These are phyloP conservation scores for Molorchus minor DNA, from an alignment of 2,888 invertebrate species.

Conservation along the genomic window DNA sequence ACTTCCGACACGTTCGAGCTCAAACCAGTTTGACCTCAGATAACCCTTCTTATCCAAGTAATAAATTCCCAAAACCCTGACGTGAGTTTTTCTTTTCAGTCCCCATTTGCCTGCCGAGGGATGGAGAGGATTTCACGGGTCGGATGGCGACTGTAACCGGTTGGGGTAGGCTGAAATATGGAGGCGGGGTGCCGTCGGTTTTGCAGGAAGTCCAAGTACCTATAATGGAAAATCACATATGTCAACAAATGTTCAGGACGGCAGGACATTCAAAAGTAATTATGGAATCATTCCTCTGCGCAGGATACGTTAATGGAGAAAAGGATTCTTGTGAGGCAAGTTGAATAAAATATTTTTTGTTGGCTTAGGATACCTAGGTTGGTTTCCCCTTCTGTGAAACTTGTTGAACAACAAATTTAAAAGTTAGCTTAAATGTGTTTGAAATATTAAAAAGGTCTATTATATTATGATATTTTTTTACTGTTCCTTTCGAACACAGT, in stretches of 20 bases:
- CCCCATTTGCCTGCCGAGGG: conserved; percentile 89
- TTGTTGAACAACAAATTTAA: too few species aligned
- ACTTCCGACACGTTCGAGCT: too few species aligned
- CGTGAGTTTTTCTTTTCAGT: conserved; percentile 65
- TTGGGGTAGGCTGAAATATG: conserved; percentile 91
- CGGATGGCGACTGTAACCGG: conserved; percentile 90
- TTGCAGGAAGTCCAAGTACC: conserved; percentile 93
- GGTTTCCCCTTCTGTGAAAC: too few species aligned
- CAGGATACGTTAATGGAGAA: conserved; percentile 91
- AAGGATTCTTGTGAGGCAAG: conserved; percentile 92
- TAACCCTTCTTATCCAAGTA: too few species aligned
- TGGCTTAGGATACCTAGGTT: not conserved
- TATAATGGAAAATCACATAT: conserved; percentile 88
- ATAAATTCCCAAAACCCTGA: conserved; percentile 1
- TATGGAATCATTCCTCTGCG: conserved; percentile 87
- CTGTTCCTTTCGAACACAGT: too few species aligned
- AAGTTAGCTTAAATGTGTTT: not conserved
- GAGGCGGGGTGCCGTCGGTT: conserved; percentile 89
- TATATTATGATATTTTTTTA: too few species aligned
- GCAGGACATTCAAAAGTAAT: conserved; percentile 90
- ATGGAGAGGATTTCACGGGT: conserved; percentile 82
- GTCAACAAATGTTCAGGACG: conserved; percentile 93
- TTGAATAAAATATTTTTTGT: conserved; percentile 28
- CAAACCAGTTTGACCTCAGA: too few species aligned
- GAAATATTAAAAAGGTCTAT: not conserved